These are phyloP conservation scores for Sphaerophoria taeniata DNA, from an alignment of 2,888 invertebrate species.

Conservation along the genomic window DNA sequence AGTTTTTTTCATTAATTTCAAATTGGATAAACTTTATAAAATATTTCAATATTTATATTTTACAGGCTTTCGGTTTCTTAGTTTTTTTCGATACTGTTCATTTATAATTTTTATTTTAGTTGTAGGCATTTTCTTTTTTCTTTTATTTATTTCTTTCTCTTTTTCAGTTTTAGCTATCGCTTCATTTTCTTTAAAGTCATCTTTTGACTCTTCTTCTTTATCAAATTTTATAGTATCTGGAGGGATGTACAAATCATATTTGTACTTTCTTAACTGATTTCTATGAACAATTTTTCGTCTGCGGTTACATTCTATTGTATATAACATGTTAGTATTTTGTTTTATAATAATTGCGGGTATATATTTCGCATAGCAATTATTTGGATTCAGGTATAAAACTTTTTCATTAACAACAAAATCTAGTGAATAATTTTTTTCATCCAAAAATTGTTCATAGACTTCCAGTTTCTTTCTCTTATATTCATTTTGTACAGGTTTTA, in stretches of 20 bases:
- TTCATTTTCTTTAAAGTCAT: not conserved
- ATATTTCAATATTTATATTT: too few relatives aligned
- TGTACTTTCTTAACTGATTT: slow-evolving; percentile 10
- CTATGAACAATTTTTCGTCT: too few relatives aligned
- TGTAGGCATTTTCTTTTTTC: not conserved
- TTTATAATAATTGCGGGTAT: not conserved
- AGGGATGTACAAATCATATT: too few relatives aligned
- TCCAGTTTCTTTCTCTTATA: slow-evolving; percentile 10
- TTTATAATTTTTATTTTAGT: too few relatives aligned
- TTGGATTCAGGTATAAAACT: not conserved
- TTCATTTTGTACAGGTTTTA: too few relatives aligned
- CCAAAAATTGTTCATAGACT: slow-evolving; percentile 11
- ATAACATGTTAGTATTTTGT: not conserved
- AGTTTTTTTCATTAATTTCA: not conserved
- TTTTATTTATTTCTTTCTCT: not conserved
- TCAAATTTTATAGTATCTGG: not conserved
- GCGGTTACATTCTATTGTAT: not conserved
- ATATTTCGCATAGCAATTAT: not conserved
- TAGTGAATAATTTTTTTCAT: not conserved
- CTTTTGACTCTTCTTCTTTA: not conserved
- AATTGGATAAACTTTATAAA: too few relatives aligned
- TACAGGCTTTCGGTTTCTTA: too few relatives aligned
- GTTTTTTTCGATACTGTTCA: too few relatives aligned
- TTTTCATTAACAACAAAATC: not conserved
- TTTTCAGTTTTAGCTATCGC: not conserved